Evolutionary conservation across 2,113 vertebrate genomes (phyloP).

Genomic region (Chlorocebus sabaeus): DNA sequence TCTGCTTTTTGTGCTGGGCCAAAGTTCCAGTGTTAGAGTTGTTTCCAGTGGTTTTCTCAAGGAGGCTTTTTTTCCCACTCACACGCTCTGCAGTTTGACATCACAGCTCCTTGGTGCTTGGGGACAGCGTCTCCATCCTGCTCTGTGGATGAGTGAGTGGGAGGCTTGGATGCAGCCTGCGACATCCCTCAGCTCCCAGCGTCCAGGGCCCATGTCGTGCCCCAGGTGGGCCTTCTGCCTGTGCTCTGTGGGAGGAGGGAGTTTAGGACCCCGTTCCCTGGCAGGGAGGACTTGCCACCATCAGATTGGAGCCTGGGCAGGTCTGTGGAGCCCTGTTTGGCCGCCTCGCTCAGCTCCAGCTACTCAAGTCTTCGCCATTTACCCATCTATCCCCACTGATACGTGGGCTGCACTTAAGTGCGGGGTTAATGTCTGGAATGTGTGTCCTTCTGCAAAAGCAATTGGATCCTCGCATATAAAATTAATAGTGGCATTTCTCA

Average conservation of each 20-base stretch:
- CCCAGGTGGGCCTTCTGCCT: background rate
- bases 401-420: rapidly evolving
- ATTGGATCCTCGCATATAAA: background rate
- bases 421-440: background rate
- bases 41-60: rapidly evolving
- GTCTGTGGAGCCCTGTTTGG: background rate
- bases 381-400: rapidly evolving
- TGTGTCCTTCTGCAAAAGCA: background rate
- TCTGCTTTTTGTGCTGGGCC: too few relatives aligned
- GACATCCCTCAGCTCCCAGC: rapidly evolving
- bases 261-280: background rate
- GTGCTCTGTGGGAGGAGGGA: background rate
- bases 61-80: background rate
- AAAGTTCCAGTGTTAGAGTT: background rate
- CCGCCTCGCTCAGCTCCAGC: rapidly evolving
- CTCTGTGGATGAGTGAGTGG: background rate
- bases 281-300: background rate
- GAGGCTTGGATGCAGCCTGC: too few relatives aligned
- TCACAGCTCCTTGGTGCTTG: background rate
- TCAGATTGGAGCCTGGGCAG: background rate
- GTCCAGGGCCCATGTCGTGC: too few relatives aligned
- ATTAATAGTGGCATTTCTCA: background rate
- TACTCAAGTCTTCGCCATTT: background rate
- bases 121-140: rapidly evolving
- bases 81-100: too few relatives aligned